Percentiles rank a stretch among this genome's conserved stretches.
Evolutionary conservation across 2,797 vertebrate genomes (phyloP).

Genomic region (Poecile montanus): DNA sequence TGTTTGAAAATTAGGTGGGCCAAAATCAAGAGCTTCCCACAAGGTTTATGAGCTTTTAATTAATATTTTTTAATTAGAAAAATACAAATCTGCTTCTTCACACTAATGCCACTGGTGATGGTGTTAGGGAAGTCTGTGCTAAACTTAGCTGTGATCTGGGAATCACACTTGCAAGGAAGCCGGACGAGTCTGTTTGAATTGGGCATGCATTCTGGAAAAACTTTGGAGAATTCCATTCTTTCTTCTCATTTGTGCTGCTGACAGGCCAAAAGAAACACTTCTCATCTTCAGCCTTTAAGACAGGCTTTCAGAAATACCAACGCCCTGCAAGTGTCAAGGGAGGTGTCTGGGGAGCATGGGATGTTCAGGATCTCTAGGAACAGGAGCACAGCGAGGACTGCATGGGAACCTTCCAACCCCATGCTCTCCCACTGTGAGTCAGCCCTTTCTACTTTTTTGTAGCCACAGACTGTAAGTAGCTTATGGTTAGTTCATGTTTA

Average conservation of each 20-base stretch:
- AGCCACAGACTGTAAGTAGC: slow-evolving; percentile 42
- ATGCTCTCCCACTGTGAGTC: slow-evolving; percentile 14
- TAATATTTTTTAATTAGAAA: background rate
- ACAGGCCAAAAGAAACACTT: background rate
- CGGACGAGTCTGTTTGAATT: background rate
- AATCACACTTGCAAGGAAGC: background rate
- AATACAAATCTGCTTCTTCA: background rate
- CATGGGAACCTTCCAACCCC: background rate
- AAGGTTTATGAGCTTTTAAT: background rate
- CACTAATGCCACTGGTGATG: rapidly evolving
- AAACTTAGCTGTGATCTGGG: background rate
- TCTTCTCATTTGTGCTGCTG: background rate
- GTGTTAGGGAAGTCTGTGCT: background rate
- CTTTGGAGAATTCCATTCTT: background rate
- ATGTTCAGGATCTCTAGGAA: background rate
- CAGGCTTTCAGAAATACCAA: background rate
- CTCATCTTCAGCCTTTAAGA: background rate
- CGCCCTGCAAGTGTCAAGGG: background rate
- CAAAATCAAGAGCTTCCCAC: background rate
- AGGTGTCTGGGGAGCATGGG: background rate
- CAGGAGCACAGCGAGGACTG: background rate
- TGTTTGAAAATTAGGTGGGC: background rate
- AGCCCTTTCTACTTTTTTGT: background rate
- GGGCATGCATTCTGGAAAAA: background rate
- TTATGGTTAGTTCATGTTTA: background rate